Evolutionary conservation across 1,140 invertebrate genomes (phyloP).

Genomic region (Reticulitermes speratus): DNA sequence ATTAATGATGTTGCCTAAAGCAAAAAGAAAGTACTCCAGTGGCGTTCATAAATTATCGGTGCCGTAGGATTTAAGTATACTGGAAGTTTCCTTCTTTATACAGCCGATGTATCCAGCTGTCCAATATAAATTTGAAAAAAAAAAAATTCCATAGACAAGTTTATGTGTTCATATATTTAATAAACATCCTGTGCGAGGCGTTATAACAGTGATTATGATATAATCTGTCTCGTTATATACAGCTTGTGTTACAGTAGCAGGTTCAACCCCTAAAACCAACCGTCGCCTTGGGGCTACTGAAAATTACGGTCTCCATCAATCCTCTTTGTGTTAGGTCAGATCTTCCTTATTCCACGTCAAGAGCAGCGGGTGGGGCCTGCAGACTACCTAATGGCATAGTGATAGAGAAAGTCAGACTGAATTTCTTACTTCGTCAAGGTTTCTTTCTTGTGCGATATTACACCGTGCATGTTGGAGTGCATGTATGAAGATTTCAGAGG

Average conservation of each 20-base stretch:
- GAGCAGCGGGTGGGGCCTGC: too few relatives aligned
- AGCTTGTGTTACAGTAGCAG: neutral
- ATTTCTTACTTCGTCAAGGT: too few relatives aligned
- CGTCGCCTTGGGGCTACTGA: neutral
- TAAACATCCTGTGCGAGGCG: neutral
- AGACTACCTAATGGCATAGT: too few relatives aligned
- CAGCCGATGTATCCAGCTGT: too few relatives aligned
- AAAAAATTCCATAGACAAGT: neutral
- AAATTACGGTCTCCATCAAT: neutral
- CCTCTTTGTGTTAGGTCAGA: neutral
- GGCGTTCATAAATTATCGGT: neutral
- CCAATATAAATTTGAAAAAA: neutral
- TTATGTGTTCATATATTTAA: neutral
- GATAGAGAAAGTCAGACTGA: too few relatives aligned
- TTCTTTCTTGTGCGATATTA: too few relatives aligned
- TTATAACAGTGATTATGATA: neutral
- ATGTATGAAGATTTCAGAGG: too few relatives aligned
- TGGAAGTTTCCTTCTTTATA: neutral
- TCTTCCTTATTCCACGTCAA: neutral
- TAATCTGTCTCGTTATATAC: slow-evolving; percentile 8
- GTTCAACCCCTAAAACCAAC: neutral
- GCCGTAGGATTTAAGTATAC: neutral
- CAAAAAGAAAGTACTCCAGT: too few relatives aligned
- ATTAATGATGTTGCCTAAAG: too few relatives aligned
- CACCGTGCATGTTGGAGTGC: too few relatives aligned